Percentiles rank a stretch among this genome's conserved stretches.
These are phyloP conservation scores for Phoxinus dragarum DNA, from an alignment of 2,797 vertebrate genomes.

Conservation along the genomic window DNA sequence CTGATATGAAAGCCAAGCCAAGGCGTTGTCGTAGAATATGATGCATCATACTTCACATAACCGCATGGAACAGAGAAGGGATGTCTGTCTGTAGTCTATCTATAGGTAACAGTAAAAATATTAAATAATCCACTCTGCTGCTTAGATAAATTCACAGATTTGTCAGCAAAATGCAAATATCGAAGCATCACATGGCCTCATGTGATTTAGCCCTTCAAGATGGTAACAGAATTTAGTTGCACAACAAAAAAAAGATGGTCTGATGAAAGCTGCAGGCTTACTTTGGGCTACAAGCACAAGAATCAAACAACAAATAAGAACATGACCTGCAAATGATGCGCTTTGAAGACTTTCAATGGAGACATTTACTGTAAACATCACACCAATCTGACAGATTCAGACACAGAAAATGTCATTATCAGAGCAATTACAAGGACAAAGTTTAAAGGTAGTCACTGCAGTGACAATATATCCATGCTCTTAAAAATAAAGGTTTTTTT, in stretches of 20 bases:
- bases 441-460: background rate
- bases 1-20: constrained; percentile 69
- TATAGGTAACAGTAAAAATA: constrained; percentile 52
- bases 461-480: background rate
- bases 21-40: constrained; percentile 62
- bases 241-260: constrained; percentile 2
- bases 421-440: background rate
- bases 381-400: background rate
- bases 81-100: constrained; percentile 29
- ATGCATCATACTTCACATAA: constrained; percentile 63
- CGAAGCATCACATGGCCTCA: background rate
- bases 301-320: background rate
- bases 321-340: background rate
- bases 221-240: background rate
- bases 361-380: constrained; percentile 4
- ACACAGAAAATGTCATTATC: background rate
- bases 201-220: background rate
- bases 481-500: background rate
- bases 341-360: background rate
- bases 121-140: constrained; percentile 24
- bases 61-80: constrained; percentile 26
- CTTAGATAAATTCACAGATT: constrained; percentile 46
- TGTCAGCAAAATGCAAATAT: constrained; percentile 16
- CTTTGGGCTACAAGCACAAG: background rate
- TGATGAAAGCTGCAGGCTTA: background rate